Base-by-base conservation (phyloP, 1,140 invertebrate genomes). In the Drosophila pectinifera region DNA sequence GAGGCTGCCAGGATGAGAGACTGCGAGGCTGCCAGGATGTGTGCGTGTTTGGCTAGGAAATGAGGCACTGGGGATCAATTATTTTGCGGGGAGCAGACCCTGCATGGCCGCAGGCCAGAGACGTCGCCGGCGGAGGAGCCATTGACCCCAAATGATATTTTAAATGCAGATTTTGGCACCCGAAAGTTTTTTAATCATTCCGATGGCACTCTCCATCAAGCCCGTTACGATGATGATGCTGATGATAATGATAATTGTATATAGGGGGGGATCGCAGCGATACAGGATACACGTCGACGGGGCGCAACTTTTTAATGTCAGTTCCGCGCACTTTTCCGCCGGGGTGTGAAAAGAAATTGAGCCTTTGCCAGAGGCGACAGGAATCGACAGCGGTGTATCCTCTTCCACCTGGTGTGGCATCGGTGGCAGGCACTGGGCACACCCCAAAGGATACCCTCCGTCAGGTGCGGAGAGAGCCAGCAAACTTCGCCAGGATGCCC, bases 61-160 rank as follows among this genome's bases (percentile, higher is more conserved):
- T 57, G 84, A 80, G 84, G 69, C 84, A 73, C 88, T 80, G 80
- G 84, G 84, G 84, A 88, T 88, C 84, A 89, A 88, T 88, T 88
- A 85, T 84, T 84, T 80, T 75, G 16, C 57, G 70, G 62, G n/a
- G 41, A 16, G 28, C 61, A 22, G 31, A 31, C 36, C 5, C 3
- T 2, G 11, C 62, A 64, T 31, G 38, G 82, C 82, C 83, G 62
- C 65, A 58, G 53, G 83, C 42, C 39, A 84, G 65, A 79, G 72
- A 80, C 76, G n/a, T n/a, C n/a, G n/a, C n/a, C n/a, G n/a, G n/a
- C n/a, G 46, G 53, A 34, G 61, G 56, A 78, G 74, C 73, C 83
- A 34, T 74, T 86, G 81, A 85, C 49, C 41, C 51, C 51, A 38
- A 59, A 70, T 65, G 13, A 65, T 59, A 58, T 56, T 74, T 69